phyloP scores from a whole-genome alignment of 2,113 vertebrate species.

The Charadrius vociferus region DNA sequence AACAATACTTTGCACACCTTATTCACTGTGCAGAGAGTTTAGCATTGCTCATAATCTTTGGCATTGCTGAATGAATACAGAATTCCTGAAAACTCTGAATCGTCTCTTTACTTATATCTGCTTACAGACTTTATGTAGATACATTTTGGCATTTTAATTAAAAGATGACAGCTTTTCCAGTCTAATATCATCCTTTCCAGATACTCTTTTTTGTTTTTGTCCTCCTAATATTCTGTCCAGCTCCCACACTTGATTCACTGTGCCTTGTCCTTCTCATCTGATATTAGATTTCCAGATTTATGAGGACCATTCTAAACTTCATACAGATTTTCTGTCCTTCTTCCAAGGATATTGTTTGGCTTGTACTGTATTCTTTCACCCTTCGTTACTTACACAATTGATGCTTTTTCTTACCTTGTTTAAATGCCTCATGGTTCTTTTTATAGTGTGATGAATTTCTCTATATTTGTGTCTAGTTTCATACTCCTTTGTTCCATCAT shows the following conservation, averaged over 20 bases:
- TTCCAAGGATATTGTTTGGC: background rate
- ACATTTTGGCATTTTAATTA: background rate
- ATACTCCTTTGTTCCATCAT: conserved; percentile 12
- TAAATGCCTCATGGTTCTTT: conserved; percentile 42
- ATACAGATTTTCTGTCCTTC: conserved; percentile 4
- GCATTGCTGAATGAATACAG: background rate
- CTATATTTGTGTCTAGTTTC: conserved; percentile 30
- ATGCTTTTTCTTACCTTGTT: conserved; percentile 27
- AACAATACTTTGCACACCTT: background rate
- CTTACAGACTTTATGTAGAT: background rate
- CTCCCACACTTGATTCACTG: background rate
- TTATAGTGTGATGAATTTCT: conserved; percentile 42
- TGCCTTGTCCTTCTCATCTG: background rate
- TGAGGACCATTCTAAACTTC: background rate
- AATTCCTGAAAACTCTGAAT: background rate
- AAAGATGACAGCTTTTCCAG: background rate
- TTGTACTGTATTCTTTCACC: conserved; percentile 1
- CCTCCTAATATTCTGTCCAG: background rate
- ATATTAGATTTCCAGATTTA: conserved; percentile 29
- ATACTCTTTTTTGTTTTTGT: background rate
- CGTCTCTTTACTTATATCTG: background rate
- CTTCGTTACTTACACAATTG: conserved; percentile 16
- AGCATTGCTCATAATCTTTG: background rate
- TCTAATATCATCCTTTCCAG: background rate
- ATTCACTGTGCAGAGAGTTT: background rate